Evolutionary conservation across 2,888 invertebrate species (phyloP).

Genomic region (Lamellibrachia satsuma): DNA sequence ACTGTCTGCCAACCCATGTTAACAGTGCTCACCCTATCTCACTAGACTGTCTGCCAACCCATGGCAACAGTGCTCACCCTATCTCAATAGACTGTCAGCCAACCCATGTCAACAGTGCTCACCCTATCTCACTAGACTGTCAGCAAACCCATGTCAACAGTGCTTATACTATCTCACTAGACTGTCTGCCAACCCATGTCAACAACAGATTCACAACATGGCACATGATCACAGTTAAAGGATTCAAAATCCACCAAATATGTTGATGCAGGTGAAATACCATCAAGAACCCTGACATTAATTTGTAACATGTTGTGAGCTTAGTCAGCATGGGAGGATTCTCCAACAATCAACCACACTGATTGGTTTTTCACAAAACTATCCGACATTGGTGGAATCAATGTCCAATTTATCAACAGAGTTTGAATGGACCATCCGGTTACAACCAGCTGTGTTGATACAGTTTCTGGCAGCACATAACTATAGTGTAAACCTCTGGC

Average conservation of each 20-base stretch:
- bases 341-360: conserved; percentile 19
- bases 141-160: not conserved
- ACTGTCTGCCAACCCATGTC: not conserved
- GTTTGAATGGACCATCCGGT: not conserved
- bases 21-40: not conserved
- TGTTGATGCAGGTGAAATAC: not conserved
- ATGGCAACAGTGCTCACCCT: not conserved
- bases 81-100: not conserved
- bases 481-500: not conserved
- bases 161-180: not conserved
- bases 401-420: not conserved
- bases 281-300: conserved; percentile 20
- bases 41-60: not conserved
- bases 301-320: not conserved
- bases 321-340: not conserved
- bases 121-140: not conserved
- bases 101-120: not conserved
- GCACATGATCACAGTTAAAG: not conserved
- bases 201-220: not conserved
- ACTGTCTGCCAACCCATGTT: not conserved
- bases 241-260: conserved; percentile 19
- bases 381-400: conserved; percentile 17
- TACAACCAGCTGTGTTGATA: conserved; percentile 20
- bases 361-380: not conserved
- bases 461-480: conserved; percentile 20